Evolutionary conservation across 2,888 invertebrate genomes (phyloP).

Genomic region (Rhogogaster chlorosoma): DNA sequence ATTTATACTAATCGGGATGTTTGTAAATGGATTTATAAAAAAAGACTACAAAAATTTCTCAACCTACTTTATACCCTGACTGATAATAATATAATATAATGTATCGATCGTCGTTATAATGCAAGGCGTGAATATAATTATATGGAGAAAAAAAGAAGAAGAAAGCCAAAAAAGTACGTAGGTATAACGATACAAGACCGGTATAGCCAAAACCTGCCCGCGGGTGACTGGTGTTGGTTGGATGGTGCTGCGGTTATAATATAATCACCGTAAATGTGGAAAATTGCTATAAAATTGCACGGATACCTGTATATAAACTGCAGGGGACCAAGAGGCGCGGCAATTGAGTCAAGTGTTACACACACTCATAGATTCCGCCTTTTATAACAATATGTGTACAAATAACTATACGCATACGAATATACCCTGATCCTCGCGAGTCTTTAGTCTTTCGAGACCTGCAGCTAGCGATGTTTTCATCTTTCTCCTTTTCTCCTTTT

Average conservation of each 20-base stretch:
- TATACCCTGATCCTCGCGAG: not conserved
- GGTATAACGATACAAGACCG: not conserved
- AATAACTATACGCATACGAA: not conserved
- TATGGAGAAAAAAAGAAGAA: not conserved
- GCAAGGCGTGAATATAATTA: too few relatives aligned
- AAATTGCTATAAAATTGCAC: constrained; percentile 77
- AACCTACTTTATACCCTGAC: too few relatives aligned
- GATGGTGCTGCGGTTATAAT: constrained; percentile 60
- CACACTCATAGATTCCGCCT: not conserved
- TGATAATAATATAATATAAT: too few relatives aligned
- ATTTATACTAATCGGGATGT: not conserved
- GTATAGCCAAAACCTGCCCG: constrained; percentile 22
- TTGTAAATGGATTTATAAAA: not conserved
- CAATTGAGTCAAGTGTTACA: not conserved
- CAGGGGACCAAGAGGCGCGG: constrained; percentile 56
- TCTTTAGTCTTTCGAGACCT: not conserved
- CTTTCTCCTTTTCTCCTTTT: not conserved
- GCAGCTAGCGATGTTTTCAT: not conserved
- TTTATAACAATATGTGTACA: not conserved
- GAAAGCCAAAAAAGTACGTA: not conserved
- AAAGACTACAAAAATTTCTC: not conserved
- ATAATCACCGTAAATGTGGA: constrained; percentile 74
- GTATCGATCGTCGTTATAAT: too few relatives aligned
- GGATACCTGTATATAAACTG: constrained; percentile 62
- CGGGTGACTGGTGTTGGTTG: not conserved